These are phyloP conservation scores for Pristis pectinata DNA, from an alignment of 2,797 vertebrate species.

Conservation along the genomic window DNA sequence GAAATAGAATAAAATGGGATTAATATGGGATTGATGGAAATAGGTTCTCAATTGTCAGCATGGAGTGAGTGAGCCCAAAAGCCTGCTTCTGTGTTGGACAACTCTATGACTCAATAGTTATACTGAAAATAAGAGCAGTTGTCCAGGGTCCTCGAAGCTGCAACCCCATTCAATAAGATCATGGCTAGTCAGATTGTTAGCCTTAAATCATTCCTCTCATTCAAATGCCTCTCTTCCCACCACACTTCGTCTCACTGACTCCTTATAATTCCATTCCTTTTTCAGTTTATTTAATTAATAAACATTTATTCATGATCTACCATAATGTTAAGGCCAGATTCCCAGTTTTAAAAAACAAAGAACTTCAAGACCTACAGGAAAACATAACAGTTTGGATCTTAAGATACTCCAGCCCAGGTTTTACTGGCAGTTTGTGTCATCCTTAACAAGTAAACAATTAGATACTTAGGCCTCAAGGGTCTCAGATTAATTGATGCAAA, in stretches of 20 bases:
- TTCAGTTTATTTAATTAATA: neutral
- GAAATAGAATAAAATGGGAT: too few species aligned
- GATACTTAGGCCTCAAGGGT: neutral
- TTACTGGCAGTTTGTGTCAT: neutral
- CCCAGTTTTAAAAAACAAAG: neutral
- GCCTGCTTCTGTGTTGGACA: too few species aligned
- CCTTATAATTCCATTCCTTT: neutral
- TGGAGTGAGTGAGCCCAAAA: too few species aligned
- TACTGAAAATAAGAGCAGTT: too few species aligned
- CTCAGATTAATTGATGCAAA: neutral
- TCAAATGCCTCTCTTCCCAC: neutral
- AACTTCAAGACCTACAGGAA: neutral
- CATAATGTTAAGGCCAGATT: neutral
- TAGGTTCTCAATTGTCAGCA: too few species aligned
- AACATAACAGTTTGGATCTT: neutral
- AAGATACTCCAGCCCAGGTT: constrained; percentile 18
- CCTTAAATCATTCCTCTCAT: too few species aligned
- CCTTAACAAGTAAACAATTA: neutral
- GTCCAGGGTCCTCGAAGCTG: too few species aligned
- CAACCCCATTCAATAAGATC: too few species aligned
- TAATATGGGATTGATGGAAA: too few species aligned
- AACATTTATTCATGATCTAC: neutral
- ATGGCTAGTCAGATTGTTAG: too few species aligned
- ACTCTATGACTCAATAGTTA: too few species aligned
- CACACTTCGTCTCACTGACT: neutral